phyloP scores from a whole-genome alignment of 2,113 vertebrate species.

The Menura novaehollandiae region DNA sequence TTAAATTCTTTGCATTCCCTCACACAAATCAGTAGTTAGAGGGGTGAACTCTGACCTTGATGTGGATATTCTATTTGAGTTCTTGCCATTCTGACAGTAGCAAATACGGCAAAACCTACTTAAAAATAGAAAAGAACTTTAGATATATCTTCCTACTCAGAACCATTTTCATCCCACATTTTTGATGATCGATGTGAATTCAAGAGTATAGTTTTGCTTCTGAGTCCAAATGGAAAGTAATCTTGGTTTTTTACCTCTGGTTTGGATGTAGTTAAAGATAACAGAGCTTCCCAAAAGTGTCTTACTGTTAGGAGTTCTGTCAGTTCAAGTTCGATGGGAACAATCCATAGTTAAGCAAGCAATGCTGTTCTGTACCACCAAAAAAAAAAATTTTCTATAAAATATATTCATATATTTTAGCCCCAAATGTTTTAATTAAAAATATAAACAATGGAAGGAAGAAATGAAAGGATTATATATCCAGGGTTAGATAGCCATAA shows the following conservation, averaged over 20 bases:
- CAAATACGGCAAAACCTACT: background rate
- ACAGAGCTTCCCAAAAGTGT: background rate
- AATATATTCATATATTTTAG: background rate
- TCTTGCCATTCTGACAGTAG: background rate
- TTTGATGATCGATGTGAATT: background rate
- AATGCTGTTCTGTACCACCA: background rate
- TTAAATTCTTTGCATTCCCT: constrained; percentile 23
- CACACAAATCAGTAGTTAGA: background rate
- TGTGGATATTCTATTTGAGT: background rate
- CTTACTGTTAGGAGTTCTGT: background rate
- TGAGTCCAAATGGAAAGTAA: background rate
- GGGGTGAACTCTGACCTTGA: background rate
- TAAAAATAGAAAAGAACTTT: constrained; percentile 13
- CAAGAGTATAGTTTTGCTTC: background rate
- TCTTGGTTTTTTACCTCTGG: background rate
- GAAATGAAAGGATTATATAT: background rate
- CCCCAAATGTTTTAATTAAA: background rate
- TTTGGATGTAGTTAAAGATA: background rate
- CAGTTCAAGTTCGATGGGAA: background rate
- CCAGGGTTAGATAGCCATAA: background rate
- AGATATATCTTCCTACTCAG: background rate
- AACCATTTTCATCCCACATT: background rate
- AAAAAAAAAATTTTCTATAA: background rate
- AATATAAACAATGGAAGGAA: background rate
- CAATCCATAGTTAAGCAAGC: background rate